A percentile compares a stretch with the other conserved stretches of the same genome.
Evolutionary conservation across 1,140 invertebrate species (phyloP).

Genomic region (Streblospio benedicti): DNA sequence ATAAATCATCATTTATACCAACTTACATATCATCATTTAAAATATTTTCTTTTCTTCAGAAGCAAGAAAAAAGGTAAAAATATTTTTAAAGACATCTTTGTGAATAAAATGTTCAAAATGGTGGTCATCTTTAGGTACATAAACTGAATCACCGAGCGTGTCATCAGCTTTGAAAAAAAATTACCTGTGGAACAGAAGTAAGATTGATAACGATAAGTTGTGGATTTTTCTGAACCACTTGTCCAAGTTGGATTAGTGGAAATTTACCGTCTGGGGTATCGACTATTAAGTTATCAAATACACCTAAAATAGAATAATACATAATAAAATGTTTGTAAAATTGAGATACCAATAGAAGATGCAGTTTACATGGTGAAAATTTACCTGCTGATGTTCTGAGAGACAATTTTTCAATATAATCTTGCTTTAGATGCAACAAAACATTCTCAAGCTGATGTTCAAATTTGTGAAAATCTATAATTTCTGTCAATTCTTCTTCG

Average conservation of each 20-base stretch:
- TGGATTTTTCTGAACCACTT: slow-evolving; percentile 75
- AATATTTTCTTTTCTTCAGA: too few relatives aligned
- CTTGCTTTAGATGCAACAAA: slow-evolving; percentile 64
- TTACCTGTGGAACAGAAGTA: slow-evolving; percentile 64
- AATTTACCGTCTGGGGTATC: slow-evolving; percentile 72
- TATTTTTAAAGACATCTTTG: too few relatives aligned
- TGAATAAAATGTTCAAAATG: too few relatives aligned
- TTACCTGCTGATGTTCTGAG: slow-evolving; percentile 42
- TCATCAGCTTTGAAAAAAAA: too few relatives aligned
- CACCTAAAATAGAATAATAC: slow-evolving; percentile 47
- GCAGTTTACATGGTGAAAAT: slow-evolving; percentile 1
- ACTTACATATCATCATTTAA: too few relatives aligned
- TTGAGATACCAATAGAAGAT: not conserved
- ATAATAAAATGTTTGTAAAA: slow-evolving; percentile 6
- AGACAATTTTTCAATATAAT: slow-evolving; percentile 66
- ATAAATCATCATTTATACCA: too few relatives aligned
- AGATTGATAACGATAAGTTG: slow-evolving; percentile 77
- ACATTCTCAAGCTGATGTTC: slow-evolving; percentile 57
- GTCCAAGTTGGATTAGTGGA: slow-evolving; percentile 77
- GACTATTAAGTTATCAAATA: slow-evolving; percentile 67
- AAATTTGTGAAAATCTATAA: slow-evolving; percentile 62
- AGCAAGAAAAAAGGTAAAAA: too few relatives aligned
- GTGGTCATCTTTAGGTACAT: too few relatives aligned
- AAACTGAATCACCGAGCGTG: too few relatives aligned
- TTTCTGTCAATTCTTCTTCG: slow-evolving; percentile 58